A percentile compares a stretch with the other conserved stretches of the same genome.
Conservation (phyloP, 2,113 vertebrate species). For the Platysteira castanea region DNA sequence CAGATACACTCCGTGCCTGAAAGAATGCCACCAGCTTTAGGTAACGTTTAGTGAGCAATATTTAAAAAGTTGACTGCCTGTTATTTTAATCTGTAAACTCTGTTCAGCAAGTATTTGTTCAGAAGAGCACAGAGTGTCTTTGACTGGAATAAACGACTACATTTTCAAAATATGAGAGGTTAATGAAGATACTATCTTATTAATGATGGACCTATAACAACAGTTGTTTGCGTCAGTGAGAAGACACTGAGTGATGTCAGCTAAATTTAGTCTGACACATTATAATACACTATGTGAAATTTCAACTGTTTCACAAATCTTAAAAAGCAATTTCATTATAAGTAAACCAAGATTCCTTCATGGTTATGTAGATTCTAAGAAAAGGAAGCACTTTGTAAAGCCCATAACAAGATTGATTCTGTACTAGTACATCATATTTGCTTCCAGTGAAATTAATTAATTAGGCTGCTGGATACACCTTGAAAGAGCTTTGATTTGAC, state of each 20-base stretch:
- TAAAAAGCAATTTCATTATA: not conserved
- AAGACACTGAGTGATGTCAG: not conserved
- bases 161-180: not conserved
- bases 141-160: not conserved
- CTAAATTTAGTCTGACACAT: not conserved
- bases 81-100: not conserved
- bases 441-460: not conserved
- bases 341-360: not conserved
- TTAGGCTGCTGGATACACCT: not conserved
- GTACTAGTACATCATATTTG: not conserved
- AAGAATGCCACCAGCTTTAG: not conserved
- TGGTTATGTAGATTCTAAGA: not conserved
- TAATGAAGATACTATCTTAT: not conserved
- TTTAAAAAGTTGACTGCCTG: not conserved
- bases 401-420: not conserved
- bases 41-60: not conserved
- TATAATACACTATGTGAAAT: not conserved
- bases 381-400: not conserved
- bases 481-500: not conserved
- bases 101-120: not conserved
- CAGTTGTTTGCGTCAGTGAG: not conserved
- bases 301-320: not conserved
- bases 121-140: not conserved
- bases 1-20: not conserved
- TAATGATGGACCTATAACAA: not conserved